Conservation (phyloP, 2,113 vertebrate species). For the Pygoscelis adeliae region DNA sequence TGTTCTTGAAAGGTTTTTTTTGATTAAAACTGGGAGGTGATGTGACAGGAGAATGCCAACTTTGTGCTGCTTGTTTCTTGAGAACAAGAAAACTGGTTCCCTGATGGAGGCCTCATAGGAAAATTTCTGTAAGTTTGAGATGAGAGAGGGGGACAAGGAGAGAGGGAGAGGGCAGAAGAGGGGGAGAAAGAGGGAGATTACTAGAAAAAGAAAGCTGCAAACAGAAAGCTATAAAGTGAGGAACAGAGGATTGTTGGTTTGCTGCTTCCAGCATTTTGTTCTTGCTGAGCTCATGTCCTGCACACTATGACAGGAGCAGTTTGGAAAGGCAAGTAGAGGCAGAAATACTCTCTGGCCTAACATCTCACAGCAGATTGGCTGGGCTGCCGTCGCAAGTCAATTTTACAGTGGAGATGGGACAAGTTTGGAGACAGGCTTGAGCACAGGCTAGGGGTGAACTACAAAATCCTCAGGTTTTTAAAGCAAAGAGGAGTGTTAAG, state of each 20-base stretch:
- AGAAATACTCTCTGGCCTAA: neutral
- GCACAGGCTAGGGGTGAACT: neutral
- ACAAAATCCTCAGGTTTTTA: neutral
- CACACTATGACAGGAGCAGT: neutral
- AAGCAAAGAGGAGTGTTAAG: neutral
- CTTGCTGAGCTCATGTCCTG: neutral
- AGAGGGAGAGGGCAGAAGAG: neutral
- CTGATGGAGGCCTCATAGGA: neutral
- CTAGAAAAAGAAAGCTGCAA: neutral
- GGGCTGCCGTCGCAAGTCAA: accelerated
- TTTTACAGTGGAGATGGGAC: neutral
- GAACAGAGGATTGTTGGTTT: neutral
- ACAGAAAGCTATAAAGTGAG: neutral
- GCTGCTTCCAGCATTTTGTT: neutral
- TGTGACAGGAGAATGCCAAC: neutral
- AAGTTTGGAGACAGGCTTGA: neutral
- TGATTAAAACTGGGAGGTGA: neutral
- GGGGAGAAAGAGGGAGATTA: neutral
- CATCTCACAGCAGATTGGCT: neutral
- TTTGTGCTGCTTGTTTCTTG: neutral
- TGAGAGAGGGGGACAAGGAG: neutral
- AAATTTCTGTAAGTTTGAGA: neutral
- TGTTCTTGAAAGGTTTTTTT: neutral
- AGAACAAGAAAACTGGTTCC: neutral
- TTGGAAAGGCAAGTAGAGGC: neutral